These are phyloP conservation scores for Empidonax traillii DNA, from an alignment of 2,113 vertebrate species.

Conservation along the genomic window DNA sequence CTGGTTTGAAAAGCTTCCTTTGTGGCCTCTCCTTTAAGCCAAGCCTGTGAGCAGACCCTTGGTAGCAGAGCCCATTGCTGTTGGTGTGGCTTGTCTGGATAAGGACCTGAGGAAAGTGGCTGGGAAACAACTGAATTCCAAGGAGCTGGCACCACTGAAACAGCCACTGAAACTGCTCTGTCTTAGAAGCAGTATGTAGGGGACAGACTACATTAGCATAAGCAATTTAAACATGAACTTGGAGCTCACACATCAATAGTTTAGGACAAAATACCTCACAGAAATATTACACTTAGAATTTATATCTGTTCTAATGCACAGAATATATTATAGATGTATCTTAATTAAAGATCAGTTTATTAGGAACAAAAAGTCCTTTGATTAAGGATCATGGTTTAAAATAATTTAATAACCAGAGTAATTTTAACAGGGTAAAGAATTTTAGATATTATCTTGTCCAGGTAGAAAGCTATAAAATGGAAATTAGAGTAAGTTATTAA, in stretches of 20 bases:
- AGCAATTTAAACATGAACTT: background rate
- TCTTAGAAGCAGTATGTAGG: background rate
- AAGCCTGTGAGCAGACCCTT: background rate
- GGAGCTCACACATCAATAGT: background rate
- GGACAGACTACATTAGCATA: background rate
- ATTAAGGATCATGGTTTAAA: background rate
- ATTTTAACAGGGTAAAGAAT: background rate
- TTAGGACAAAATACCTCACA: background rate
- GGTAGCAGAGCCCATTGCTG: background rate
- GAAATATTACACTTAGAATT: background rate
- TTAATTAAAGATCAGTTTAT: background rate
- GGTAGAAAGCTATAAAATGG: background rate
- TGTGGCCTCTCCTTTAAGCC: background rate
- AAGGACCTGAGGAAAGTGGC: background rate
- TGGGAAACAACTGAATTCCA: rapidly evolving
- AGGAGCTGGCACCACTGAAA: background rate
- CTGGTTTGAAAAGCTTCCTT: constrained; percentile 3
- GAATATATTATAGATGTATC: background rate
- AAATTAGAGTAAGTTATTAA: background rate
- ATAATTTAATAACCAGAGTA: background rate
- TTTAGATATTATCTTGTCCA: background rate
- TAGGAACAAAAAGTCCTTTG: background rate
- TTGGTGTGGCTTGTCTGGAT: background rate
- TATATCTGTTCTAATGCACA: background rate
- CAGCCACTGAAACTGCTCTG: background rate